phyloP scores from a whole-genome alignment of 2,113 vertebrate genomes.

The Sorex fumeus region DNA sequence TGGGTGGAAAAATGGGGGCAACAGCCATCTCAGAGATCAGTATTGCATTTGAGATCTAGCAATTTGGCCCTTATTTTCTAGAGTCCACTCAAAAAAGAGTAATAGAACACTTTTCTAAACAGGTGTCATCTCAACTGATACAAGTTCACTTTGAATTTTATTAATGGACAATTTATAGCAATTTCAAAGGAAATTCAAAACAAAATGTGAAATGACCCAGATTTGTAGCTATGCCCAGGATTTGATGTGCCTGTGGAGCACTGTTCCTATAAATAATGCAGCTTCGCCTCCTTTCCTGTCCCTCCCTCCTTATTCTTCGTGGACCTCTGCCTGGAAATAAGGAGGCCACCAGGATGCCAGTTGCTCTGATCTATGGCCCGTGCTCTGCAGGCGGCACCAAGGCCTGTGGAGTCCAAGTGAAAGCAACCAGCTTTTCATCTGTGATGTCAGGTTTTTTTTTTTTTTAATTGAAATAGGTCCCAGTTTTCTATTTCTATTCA shows the following conservation, averaged over 20 bases:
- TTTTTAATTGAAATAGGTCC: neutral
- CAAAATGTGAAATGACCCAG: constrained; percentile 20
- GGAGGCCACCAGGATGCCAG: neutral
- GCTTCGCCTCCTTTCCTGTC: no score
- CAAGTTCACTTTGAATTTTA: no score
- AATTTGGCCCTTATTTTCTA: neutral
- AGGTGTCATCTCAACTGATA: no score
- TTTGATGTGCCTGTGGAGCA: neutral
- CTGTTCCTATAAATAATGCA: neutral
- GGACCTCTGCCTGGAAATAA: neutral
- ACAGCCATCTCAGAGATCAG: neutral
- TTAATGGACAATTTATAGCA: no score
- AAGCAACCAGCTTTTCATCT: neutral
- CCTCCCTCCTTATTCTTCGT: accelerated
- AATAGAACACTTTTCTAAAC: neutral
- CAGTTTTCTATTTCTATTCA: neutral
- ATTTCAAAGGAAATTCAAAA: constrained; percentile 41
- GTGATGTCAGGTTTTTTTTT: neutral
- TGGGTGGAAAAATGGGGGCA: neutral
- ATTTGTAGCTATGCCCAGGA: neutral
- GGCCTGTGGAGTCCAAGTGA: neutral
- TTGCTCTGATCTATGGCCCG: neutral
- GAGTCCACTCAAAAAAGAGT: neutral
- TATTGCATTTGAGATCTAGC: neutral
- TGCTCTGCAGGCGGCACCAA: neutral